Base-by-base conservation (phyloP, 2,113 vertebrate species). In the Platysteira castanea region DNA sequence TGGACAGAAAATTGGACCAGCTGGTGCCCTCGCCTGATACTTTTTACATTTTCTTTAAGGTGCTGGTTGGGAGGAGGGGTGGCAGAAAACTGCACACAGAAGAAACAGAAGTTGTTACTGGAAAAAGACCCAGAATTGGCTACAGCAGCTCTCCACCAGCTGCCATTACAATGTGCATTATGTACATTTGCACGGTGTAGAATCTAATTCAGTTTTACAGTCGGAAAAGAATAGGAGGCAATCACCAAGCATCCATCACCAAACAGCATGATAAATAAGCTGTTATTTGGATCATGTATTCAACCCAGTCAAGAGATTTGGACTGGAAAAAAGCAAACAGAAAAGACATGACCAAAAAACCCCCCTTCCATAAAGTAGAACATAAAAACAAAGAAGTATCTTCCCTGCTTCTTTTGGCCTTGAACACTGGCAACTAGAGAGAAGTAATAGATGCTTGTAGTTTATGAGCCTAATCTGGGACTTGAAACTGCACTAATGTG, bases 191-290 rank as follows among this genome's bases (percentile, higher is more conserved):
- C 92, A 96, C 85, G 88, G 92, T 96, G 94, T 90, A 89, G 94
- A 85, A 95, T 95, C 96, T 96, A 97, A 98, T 96, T 98, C 96
- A 97, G 84, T 77, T 97, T 97, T 97, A 96, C 96, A 97, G 93
- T 94, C 49, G 2, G 85, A 63, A 84, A 96, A 98, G 96, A 97
- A 95, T 95, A 71, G 90, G 41, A 87, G 86, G 77, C 92, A 96
- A 97, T 96, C 96, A 87, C 83, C 52, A 94, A 96, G 68, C 93
- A 97, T 93, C 75, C 91, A 95, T 92, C 97, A 97, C 91, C 85
- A 93, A 96, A 85, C 89, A 96, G 73, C 90, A 90, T 90, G 92
- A 96, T 96, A 95, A 97, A 96, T 96, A 96, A 97, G 91, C 84
- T 94, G 76, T 91, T 96, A 87, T 90, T 95, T 94, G 87, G 87